A percentile compares a stretch with the other conserved stretches of the same genome.
Conservation (phyloP, 2,888 invertebrate species). For the Camptogramma bilineatum region DNA sequence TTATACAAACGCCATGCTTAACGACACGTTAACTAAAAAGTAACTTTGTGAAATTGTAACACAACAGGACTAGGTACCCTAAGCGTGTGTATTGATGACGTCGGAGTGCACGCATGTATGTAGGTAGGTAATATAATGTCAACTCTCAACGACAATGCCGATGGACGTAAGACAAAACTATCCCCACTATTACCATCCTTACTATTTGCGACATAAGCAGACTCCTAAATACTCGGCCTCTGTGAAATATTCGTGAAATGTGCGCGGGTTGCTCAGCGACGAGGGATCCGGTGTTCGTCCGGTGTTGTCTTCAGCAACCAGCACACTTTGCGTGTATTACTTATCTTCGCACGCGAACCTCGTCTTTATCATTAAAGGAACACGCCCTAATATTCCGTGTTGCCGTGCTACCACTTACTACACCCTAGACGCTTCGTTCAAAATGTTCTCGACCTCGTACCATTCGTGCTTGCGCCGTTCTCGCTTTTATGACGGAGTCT, state of each 20-base stretch:
- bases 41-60: neutral
- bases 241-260: conserved; percentile 66
- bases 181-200: no score
- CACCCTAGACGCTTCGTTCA: conserved; percentile 77
- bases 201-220: conserved; percentile 35
- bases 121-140: neutral
- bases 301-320: conserved; percentile 81
- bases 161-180: conserved; percentile 27
- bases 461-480: conserved; percentile 58
- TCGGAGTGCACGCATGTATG: conserved; percentile 20
- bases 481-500: conserved; percentile 55
- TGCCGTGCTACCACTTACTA: conserved; percentile 67
- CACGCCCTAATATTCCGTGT: conserved; percentile 64
- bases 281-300: conserved; percentile 77
- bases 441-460: conserved; percentile 78
- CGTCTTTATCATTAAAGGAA: conserved; percentile 54
- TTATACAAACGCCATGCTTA: no score
- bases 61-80: conserved; percentile 4
- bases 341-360: conserved; percentile 55
- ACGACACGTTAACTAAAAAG: no score
- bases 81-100: conserved; percentile 3
- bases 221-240: conserved; percentile 48
- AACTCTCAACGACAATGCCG: conserved; percentile 22
- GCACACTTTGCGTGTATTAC: conserved; percentile 67
- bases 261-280: conserved; percentile 71